Evolutionary conservation across 1,140 invertebrate species (phyloP).

Genomic region (Drosophila virilis): DNA sequence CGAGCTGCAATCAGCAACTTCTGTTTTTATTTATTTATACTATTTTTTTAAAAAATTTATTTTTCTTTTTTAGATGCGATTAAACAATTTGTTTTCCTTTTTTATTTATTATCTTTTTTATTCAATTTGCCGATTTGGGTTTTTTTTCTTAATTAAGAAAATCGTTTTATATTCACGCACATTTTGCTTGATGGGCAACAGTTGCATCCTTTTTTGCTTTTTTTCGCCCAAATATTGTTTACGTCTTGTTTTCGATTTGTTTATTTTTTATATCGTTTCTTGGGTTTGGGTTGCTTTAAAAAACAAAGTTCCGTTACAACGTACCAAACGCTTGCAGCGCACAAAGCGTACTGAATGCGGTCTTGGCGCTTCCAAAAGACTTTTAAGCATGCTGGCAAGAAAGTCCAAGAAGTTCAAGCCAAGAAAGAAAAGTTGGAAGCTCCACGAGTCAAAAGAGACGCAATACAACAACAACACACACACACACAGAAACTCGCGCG

Average conservation of each 20-base stretch:
- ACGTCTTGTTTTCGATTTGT: conserved; percentile 20
- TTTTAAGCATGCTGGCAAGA: conserved; percentile 82
- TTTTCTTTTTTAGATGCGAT: conserved; percentile 37
- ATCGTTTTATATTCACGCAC: conserved; percentile 39
- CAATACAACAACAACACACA: not conserved
- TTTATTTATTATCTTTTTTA: not conserved
- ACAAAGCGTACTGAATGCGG: conserved; percentile 73
- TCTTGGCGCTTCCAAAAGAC: conserved; percentile 75
- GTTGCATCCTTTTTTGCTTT: conserved; percentile 5
- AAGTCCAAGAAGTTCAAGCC: conserved; percentile 75
- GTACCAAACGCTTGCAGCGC: conserved; percentile 77
- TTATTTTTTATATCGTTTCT: conserved; percentile 10
- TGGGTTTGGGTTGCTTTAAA: conserved; percentile 12
- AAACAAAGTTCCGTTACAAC: conserved; percentile 65
- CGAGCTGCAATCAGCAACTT: conserved; percentile 14
- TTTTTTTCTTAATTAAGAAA: conserved; percentile 44
- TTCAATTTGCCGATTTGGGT: not conserved
- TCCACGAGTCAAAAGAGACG: conserved; percentile 34
- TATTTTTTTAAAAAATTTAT: conserved; percentile 30
- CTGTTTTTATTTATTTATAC: not conserved
- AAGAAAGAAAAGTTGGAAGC: conserved; percentile 73
- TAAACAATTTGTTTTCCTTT: conserved; percentile 5
- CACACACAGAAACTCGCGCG: conserved; percentile 1
- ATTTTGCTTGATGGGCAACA: not conserved
- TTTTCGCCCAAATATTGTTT: conserved; percentile 4